These are phyloP conservation scores for Eulemur coronatus DNA, from an alignment of 2,797 vertebrate species.

Conservation along the genomic window DNA sequence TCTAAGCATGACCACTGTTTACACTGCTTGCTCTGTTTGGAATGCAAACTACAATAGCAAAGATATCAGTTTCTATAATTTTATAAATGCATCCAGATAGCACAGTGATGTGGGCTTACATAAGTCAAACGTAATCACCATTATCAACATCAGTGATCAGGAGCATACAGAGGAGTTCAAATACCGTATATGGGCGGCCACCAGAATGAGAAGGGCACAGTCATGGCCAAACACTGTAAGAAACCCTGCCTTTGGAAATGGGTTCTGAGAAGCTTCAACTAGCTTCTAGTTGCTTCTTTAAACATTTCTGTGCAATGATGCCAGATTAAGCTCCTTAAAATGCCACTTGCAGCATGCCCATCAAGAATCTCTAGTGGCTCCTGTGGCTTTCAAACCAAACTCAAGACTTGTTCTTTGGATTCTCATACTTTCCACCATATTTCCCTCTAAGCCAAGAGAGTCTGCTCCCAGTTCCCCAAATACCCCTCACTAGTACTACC, in stretches of 20 bases:
- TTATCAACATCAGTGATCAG: background rate
- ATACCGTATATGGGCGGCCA: background rate
- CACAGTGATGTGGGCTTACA: background rate
- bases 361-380: background rate
- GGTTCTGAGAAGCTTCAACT: background rate
- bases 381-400: background rate
- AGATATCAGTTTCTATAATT: background rate
- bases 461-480: background rate
- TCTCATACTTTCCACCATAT: background rate
- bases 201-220: background rate
- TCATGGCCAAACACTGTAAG: background rate
- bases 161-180: background rate
- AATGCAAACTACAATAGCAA: background rate
- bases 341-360: background rate
- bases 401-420: background rate
- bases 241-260: background rate
- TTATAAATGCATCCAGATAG: slow-evolving; percentile 6
- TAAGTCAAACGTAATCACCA: background rate
- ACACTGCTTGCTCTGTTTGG: background rate
- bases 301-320: background rate
- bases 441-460: background rate
- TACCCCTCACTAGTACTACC: background rate
- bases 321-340: background rate
- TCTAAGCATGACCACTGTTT: slow-evolving; percentile 26
- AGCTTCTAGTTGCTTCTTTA: background rate